A percentile compares a stretch with the other conserved stretches of the same genome.
phyloP scores from a whole-genome alignment of 2,888 invertebrate genomes.

The Calameuta filiformis region DNA sequence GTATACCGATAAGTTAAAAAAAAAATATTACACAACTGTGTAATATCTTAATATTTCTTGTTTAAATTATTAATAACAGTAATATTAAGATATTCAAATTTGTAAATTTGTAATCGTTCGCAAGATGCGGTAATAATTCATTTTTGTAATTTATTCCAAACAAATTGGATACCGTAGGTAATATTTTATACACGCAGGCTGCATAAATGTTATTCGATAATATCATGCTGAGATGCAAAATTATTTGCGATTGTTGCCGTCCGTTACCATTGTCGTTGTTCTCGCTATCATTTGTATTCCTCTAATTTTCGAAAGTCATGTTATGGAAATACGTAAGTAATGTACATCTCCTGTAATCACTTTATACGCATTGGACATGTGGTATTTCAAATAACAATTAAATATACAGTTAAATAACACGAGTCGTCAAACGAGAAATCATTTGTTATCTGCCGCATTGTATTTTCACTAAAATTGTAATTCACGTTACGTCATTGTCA shows the following conservation, averaged over 20 bases:
- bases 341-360: constrained; percentile 10
- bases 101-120: not conserved
- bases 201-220: not conserved
- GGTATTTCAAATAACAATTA: not conserved
- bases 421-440: not conserved
- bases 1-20: not conserved
- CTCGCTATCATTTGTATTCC: constrained; percentile 53
- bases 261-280: constrained; percentile 54
- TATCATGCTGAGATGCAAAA: constrained; percentile 42
- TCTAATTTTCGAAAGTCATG: constrained; percentile 46
- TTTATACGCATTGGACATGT: not conserved
- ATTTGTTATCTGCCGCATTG: not conserved
- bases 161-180: not conserved
- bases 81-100: not conserved
- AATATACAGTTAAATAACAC: not conserved
- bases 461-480: not conserved
- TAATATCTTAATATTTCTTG: not conserved
- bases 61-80: not conserved
- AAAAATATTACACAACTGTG: too few relatives aligned
- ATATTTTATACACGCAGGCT: not conserved
- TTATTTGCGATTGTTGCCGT: constrained; percentile 45
- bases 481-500: not conserved
- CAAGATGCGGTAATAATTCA: not conserved
- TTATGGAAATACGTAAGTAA: constrained; percentile 39
- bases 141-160: not conserved